Evolutionary conservation across 2,113 vertebrate species (phyloP).

Genomic region (Neogale vison): DNA sequence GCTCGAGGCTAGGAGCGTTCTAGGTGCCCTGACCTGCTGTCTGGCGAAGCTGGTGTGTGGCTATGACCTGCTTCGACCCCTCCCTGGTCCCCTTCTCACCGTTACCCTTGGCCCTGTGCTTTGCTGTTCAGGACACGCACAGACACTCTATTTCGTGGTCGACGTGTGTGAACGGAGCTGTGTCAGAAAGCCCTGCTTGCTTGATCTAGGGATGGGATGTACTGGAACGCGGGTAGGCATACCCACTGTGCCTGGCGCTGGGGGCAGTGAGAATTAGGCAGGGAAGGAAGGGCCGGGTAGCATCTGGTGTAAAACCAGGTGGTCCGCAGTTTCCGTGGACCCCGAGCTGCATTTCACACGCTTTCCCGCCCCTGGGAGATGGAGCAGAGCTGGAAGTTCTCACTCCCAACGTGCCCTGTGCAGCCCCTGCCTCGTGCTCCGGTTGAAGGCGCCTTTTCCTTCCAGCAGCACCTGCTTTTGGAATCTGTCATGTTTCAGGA

Average conservation of each 20-base stretch:
- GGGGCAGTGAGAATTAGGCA: neutral
- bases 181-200: neutral
- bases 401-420: neutral
- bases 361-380: neutral
- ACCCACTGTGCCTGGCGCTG: neutral
- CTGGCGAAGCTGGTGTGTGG: neutral
- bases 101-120: neutral
- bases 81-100: neutral
- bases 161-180: neutral
- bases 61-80: neutral
- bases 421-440: neutral
- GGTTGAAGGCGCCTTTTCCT: neutral
- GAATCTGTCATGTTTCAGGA: neutral
- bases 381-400: neutral
- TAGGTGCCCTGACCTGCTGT: neutral
- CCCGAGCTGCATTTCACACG: neutral
- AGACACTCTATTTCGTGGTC: neutral
- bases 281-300: neutral
- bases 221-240: neutral
- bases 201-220: neutral
- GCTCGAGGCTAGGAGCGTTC: too few species aligned
- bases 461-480: too few species aligned
- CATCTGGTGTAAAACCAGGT: neutral
- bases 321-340: too few species aligned
- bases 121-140: neutral